phyloP scores from a whole-genome alignment of 2,888 invertebrate genomes.

The Ptychoptera albimana region DNA sequence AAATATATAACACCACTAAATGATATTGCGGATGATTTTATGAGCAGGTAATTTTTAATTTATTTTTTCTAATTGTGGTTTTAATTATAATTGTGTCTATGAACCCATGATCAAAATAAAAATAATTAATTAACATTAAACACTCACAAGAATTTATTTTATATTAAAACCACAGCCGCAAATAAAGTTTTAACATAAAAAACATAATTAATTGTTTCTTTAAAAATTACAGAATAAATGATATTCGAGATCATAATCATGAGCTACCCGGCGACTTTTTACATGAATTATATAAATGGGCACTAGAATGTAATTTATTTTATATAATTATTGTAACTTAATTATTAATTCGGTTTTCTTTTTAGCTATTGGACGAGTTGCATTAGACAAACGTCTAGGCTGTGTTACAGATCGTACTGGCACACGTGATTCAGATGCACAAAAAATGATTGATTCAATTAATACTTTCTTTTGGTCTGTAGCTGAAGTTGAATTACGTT shows the following conservation, averaged over 20 bases:
- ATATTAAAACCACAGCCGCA: background rate
- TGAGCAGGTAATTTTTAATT: slow-evolving; percentile 37
- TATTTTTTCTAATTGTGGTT: no score
- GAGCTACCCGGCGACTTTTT: slow-evolving; percentile 70
- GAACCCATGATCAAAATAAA: no score
- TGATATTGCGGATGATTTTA: slow-evolving; percentile 59
- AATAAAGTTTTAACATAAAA: background rate
- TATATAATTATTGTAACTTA: background rate
- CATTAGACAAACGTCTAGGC: slow-evolving; percentile 64
- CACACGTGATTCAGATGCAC: slow-evolving; percentile 43
- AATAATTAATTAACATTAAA: no score
- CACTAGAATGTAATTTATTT: slow-evolving; percentile 65
- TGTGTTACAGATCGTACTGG: slow-evolving; percentile 42
- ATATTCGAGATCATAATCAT: slow-evolving; percentile 40
- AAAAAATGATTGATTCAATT: slow-evolving; percentile 60
- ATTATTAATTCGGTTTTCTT: slow-evolving; percentile 9
- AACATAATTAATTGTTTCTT: background rate
- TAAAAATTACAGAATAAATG: slow-evolving; percentile 41
- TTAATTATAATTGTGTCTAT: no score
- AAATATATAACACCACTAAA: slow-evolving; percentile 59
- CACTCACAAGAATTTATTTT: no score
- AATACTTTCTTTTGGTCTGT: slow-evolving; percentile 64
- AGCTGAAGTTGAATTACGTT: slow-evolving; percentile 53
- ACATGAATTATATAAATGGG: slow-evolving; percentile 84
- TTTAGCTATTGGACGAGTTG: slow-evolving; percentile 64